phyloP scores from a whole-genome alignment of 2,888 invertebrate genomes.

The Lepidonotus clava region DNA sequence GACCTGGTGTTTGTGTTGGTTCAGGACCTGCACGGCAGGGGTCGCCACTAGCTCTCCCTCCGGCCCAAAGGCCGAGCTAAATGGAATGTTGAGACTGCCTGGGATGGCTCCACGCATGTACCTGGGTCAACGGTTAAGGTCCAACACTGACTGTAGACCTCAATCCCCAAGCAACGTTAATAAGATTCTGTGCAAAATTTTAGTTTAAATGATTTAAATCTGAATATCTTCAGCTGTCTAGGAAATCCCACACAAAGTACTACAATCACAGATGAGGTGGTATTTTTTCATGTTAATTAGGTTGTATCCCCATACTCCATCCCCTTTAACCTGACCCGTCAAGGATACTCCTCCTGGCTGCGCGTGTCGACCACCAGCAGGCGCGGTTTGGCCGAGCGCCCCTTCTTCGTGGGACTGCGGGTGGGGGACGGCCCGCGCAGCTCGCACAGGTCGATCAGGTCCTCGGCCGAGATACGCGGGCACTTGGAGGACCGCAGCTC shows the following conservation, averaged over 20 bases:
- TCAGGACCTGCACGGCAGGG: slow-evolving; percentile 81
- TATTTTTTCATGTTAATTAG: too few relatives aligned
- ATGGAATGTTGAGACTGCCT: slow-evolving; percentile 93
- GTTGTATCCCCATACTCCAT: too few relatives aligned
- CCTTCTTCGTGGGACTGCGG: slow-evolving; percentile 75
- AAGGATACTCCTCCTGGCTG: slow-evolving; percentile 85
- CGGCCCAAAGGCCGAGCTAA: slow-evolving; percentile 85
- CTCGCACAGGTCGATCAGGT: slow-evolving; percentile 88
- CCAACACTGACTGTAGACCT: too few relatives aligned
- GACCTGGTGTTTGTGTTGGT: slow-evolving; percentile 85
- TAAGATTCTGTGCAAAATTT: too few relatives aligned
- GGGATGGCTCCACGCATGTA: slow-evolving; percentile 89
- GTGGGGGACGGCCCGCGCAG: slow-evolving; percentile 76
- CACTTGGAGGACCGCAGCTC: slow-evolving; percentile 88
- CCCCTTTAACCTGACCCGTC: too few relatives aligned
- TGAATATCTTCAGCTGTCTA: too few relatives aligned
- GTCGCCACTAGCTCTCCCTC: slow-evolving; percentile 87
- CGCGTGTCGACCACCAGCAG: slow-evolving; percentile 87
- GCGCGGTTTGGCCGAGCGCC: slow-evolving; percentile 79
- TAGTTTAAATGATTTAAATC: too few relatives aligned
- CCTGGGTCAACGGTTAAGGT: slow-evolving; percentile 80
- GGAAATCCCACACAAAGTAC: too few relatives aligned
- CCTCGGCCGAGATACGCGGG: slow-evolving; percentile 91
- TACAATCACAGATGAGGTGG: too few relatives aligned
- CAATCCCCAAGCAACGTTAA: too few relatives aligned